Percentiles rank a stretch among this genome's conserved stretches.
Evolutionary conservation across 2,113 vertebrate genomes (phyloP).

Genomic region (Opisthocomus hoazin): DNA sequence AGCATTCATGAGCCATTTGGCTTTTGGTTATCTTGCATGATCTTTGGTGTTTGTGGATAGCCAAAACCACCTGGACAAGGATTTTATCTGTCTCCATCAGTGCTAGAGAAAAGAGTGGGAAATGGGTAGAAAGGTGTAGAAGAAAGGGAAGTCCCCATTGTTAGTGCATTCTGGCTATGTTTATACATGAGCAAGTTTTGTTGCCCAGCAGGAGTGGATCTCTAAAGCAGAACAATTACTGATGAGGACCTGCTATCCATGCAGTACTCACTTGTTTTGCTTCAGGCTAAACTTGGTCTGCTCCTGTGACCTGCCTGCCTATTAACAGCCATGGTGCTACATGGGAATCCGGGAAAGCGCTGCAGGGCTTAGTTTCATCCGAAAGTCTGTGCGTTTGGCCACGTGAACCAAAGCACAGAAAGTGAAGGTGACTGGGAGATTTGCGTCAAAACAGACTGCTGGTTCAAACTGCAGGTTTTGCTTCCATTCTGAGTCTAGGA

Average conservation of each 20-base stretch:
- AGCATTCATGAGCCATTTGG: not conserved
- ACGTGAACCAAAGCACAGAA: not conserved
- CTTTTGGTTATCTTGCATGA: not conserved
- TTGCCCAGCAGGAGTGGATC: not conserved
- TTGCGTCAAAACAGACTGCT: not conserved
- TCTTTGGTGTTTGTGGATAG: not conserved
- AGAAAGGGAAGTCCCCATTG: not conserved
- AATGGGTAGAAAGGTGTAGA: not conserved
- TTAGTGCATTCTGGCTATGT: not conserved
- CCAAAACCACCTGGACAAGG: not conserved
- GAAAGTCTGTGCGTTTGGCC: not conserved
- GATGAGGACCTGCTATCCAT: not conserved
- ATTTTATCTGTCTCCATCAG: not conserved
- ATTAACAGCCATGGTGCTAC: not conserved
- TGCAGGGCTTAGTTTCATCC: not conserved
- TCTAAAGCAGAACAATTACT: not conserved
- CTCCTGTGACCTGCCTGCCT: not conserved
- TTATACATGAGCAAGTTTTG: not conserved
- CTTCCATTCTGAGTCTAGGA: not conserved
- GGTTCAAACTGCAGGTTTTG: not conserved
- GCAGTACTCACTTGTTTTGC: not conserved
- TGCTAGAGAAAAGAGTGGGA: not conserved
- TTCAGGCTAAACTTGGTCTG: not conserved
- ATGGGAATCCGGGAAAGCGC: not conserved
- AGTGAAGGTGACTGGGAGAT: not conserved